Percentiles rank a stretch among this genome's conserved stretches.
Evolutionary conservation across 2,113 vertebrate species (phyloP).

Genomic region (Motacilla tschutschensis): DNA sequence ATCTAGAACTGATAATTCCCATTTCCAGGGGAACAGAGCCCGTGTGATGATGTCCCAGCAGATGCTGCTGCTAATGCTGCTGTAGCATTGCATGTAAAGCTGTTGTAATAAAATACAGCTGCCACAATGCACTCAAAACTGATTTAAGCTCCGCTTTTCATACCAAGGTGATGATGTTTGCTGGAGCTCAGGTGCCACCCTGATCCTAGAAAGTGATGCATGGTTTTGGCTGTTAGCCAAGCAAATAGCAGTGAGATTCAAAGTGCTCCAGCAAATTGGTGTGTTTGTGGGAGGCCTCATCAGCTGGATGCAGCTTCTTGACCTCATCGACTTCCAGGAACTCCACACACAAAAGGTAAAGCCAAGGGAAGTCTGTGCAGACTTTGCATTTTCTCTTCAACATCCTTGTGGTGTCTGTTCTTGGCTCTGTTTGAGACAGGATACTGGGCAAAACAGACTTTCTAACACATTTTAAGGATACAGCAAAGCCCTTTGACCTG

Average conservation of each 20-base stretch:
- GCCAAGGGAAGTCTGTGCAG: neutral
- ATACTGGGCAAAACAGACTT: neutral
- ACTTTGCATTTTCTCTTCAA: neutral
- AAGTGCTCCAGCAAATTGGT: neutral
- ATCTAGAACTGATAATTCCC: neutral
- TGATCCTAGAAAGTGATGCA: neutral
- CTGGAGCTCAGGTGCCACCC: neutral
- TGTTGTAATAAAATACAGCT: neutral
- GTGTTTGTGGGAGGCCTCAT: neutral
- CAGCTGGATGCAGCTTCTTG: neutral
- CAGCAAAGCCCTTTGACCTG: neutral
- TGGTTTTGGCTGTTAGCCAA: neutral
- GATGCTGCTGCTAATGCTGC: neutral
- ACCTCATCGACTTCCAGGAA: neutral
- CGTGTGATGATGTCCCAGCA: fast-evolving
- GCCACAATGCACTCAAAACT: neutral
- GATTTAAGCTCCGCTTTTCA: neutral
- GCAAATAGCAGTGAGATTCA: neutral
- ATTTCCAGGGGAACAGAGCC: neutral
- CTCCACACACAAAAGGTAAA: neutral
- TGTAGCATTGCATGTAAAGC: neutral
- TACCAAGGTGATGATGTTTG: neutral
- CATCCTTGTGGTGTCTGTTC: neutral
- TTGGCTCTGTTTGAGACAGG: neutral
- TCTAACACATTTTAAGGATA: neutral